Conservation (phyloP, 1,140 invertebrate species). For the Agraylea sexmaculata region DNA sequence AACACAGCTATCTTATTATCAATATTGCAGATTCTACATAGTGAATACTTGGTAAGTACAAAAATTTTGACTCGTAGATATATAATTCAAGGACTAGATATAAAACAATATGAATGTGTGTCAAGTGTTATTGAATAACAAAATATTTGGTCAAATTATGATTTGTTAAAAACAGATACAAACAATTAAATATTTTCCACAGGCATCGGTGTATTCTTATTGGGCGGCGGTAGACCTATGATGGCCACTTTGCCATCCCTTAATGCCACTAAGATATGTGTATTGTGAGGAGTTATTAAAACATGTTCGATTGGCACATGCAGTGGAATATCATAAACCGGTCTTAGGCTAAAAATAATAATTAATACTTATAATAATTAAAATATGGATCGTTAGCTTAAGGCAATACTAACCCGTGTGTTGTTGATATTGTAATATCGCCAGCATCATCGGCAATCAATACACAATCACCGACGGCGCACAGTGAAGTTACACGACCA, state of each 20-base stretch:
- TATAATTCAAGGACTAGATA: neutral
- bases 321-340: slow-evolving; percentile 42
- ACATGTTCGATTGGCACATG: slow-evolving; percentile 47
- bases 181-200: slow-evolving; percentile 14
- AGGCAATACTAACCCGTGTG: too few relatives aligned
- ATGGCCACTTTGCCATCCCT: slow-evolving; percentile 50
- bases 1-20: neutral
- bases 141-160: neutral
- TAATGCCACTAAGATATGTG: slow-evolving; percentile 47
- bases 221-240: slow-evolving; percentile 25
- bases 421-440: slow-evolving; percentile 38
- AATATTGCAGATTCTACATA: neutral
- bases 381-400: too few relatives aligned
- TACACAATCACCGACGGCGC: slow-evolving; percentile 36
- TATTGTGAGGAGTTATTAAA: slow-evolving; percentile 44
- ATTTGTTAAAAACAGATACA: neutral
- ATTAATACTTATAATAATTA: too few relatives aligned
- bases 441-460: slow-evolving; percentile 44
- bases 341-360: slow-evolving; percentile 30
- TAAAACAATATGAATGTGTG: slow-evolving; percentile 4
- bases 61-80: neutral
- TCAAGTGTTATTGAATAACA: neutral
- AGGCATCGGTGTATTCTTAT: slow-evolving; percentile 16
- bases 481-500: slow-evolving; percentile 38
- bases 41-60: neutral